Base-by-base conservation (phyloP, 1,140 invertebrate species). In the Hyposmocoma kahamanoa region DNA sequence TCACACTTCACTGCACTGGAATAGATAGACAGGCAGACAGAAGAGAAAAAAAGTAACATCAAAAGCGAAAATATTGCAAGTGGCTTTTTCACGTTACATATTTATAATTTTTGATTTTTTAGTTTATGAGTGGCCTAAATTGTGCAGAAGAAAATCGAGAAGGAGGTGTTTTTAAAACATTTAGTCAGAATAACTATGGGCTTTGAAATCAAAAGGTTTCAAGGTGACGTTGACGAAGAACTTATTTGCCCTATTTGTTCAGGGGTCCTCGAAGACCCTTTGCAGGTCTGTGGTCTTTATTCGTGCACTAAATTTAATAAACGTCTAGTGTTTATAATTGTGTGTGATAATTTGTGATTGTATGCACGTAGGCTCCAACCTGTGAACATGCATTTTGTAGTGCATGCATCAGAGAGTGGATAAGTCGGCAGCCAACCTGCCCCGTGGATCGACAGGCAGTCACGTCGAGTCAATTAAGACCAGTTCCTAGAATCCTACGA, bases 351-450 rank as follows among this genome's bases (percentile, higher is more conserved):
- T 17, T 18, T 32, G 8, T 42, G 36, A 13, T 49, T 1, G 36
- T 55, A 28, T 48, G 42, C 62, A 56, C 22, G 58, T 83, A 98
- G 96, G 96, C 96, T 50, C 95, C 96, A 28, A 91, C 92, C 61
- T 98, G 97, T 87, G 97, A 98, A 81, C 97, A 98, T 88, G 96
- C 96, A 50, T 98, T 98, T 88, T 98, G 97, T 87, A 90, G 92
- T 66, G 90, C 90, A 13, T 98, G 97, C 80, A 98, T 98, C 58
- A 94, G 94, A 43, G 96, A 98, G 84, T 98, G 97, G 97, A 91
- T 98, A 50, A 93, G 92, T 42, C 89, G 95, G 30, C 96, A 97
- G 72, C 95, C 94, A 11, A 97, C 95, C 17, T 98, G 97, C 82
- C 97, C 97, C 18, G 92, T 98, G 32, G 97, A 98, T 82, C 90